Percentiles rank a stretch among this genome's conserved stretches.
Evolutionary conservation across 2,797 vertebrate species (phyloP).

Genomic region (Bradypus variegatus): DNA sequence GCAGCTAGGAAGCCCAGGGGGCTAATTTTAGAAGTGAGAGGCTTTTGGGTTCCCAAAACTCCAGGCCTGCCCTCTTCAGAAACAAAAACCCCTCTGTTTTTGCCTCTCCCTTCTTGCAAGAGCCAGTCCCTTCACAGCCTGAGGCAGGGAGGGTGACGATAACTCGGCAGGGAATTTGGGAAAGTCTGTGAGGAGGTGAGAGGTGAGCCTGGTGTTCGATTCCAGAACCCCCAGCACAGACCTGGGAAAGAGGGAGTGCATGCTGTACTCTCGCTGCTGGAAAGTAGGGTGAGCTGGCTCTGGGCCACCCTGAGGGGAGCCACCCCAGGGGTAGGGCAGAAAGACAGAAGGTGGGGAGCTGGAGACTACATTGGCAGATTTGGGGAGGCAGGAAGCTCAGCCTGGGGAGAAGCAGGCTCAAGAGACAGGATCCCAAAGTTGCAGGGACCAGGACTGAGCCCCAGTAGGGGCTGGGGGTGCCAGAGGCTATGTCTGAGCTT

Average conservation of each 20-base stretch:
- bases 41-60: conserved; percentile 45
- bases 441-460: background rate
- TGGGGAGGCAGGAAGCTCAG: background rate
- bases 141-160: background rate
- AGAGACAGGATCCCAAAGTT: background rate
- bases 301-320: background rate
- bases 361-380: background rate
- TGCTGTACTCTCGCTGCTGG: background rate
- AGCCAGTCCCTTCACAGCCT: conserved; percentile 34
- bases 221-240: background rate
- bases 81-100: conserved; percentile 46
- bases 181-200: background rate
- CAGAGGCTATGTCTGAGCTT: background rate
- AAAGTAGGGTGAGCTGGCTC: background rate
- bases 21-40: conserved; percentile 54
- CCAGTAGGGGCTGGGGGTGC: background rate
- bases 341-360: background rate
- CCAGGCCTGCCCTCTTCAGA: conserved; percentile 30
- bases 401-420: background rate
- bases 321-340: background rate
- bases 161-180: no score
- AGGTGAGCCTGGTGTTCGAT: background rate
- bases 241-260: background rate
- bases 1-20: background rate
- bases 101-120: conserved; percentile 27